Conservation (phyloP, 1,140 invertebrate species). For the Drosophila sproati region DNA sequence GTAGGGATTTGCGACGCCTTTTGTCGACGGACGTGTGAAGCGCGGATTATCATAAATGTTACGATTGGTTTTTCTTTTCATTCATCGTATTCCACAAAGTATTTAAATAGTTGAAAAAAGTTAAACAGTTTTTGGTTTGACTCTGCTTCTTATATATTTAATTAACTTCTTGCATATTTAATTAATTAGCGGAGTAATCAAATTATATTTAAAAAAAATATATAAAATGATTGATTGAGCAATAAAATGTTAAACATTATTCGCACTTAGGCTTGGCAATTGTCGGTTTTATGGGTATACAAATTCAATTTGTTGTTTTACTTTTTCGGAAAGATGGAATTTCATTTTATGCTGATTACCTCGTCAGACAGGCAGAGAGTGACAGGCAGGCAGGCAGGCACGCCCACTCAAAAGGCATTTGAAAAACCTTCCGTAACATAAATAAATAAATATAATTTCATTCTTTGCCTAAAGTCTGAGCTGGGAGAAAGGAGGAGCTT, state of each 20-base stretch:
- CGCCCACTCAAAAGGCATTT: constrained; percentile 32
- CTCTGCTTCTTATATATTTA: background rate
- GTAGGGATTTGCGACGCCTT: constrained; percentile 71
- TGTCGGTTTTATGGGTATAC: too few relatives aligned
- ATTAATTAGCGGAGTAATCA: too few relatives aligned
- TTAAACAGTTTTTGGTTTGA: background rate
- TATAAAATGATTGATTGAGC: background rate
- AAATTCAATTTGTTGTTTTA: constrained; percentile 45
- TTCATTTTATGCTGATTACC: constrained; percentile 77
- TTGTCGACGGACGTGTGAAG: constrained; percentile 60
- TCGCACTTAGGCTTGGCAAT: constrained; percentile 15
- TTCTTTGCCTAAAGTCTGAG: constrained; percentile 17
- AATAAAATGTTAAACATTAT: background rate
- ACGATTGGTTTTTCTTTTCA: constrained; percentile 67
- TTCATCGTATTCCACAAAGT: constrained; percentile 3
- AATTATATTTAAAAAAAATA: too few relatives aligned
- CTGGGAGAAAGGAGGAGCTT: constrained; percentile 12
- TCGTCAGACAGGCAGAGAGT: constrained; percentile 52
- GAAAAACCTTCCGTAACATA: constrained; percentile 25
- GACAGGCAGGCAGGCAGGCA: constrained; percentile 17
- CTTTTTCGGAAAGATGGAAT: constrained; percentile 64
- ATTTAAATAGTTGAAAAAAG: background rate
- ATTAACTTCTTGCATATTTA: background rate
- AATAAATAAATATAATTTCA: constrained; percentile 72
- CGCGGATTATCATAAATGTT: constrained; percentile 75